Conservation (phyloP, 2,888 invertebrate genomes). For the Neocrepidodera transversa region DNA sequence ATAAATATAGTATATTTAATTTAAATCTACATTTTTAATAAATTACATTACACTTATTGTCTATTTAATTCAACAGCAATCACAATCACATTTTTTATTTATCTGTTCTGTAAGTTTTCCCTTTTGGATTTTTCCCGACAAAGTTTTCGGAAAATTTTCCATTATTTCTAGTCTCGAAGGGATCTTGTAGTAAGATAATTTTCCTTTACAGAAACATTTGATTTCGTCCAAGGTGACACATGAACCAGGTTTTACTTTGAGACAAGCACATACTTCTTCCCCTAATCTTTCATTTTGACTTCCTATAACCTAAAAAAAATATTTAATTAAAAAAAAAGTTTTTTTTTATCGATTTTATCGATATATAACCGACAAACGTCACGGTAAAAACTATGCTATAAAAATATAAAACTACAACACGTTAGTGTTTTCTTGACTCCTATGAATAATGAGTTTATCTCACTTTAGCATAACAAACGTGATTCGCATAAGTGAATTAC, state of each 20-base stretch:
- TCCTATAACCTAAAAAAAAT: constrained; percentile 69
- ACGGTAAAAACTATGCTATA: no score
- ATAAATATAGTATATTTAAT: no score
- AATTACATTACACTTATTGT: no score
- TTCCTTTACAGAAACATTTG: constrained; percentile 68
- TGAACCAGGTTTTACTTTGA: constrained; percentile 66
- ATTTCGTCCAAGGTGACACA: constrained; percentile 67
- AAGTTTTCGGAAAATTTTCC: constrained; percentile 79
- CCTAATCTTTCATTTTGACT: constrained; percentile 77
- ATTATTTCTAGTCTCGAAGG: constrained; percentile 75
- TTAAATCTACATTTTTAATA: no score
- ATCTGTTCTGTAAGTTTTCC: constrained; percentile 62
- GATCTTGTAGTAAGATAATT: constrained; percentile 82
- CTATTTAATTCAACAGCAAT: no score
- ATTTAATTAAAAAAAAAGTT: background rate
- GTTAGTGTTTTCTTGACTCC: no score
- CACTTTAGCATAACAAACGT: no score
- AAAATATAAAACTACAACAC: no score
- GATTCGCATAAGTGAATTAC: no score
- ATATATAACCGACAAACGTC: background rate
- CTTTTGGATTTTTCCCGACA: constrained; percentile 86
- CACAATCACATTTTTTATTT: no score
- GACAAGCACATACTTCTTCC: constrained; percentile 77
- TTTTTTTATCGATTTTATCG: background rate
- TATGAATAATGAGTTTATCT: no score